Evolutionary conservation across 2,113 vertebrate genomes (phyloP), one percentile per base, ranked within the genome.

Genomic region (Anseranas semipalmata): DNA sequence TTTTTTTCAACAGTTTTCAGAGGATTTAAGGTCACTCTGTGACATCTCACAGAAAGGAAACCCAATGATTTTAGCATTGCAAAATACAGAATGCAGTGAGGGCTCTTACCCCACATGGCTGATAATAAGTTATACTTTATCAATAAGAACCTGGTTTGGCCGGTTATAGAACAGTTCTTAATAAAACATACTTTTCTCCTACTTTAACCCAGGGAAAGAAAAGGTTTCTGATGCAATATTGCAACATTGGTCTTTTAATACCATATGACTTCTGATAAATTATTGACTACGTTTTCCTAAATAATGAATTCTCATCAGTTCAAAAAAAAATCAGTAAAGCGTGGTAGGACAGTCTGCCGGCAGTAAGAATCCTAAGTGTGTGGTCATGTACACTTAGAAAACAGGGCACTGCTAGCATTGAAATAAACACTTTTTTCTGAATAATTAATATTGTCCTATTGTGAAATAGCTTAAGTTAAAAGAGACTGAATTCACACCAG

Each of bases 231-330:
- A 27, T 48, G 60, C 65, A 74, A 65, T 85, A 12, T 63, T 93
- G 52, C 63, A 93, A 80, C 72, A 28, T n/a, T 45, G 35, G 46
- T 67, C 50, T 87, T 94, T 93, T 94, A 93, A 93, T 88, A 84
- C 32, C 27, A 35, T 59, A 52, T 30, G 63, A 92, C 82, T 96
- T 71, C 50, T 63, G 72, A 93, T 97, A 93, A 96, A 96, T 95
- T 86, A 96, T 95, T 96, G 85, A 94, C 41, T 50, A 77, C 7
- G 20, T 93, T 91, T 96, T 94, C 80, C 72, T 91, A 92, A 93
- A 96, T 95, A 93, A 95, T 96, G 68, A 48, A 95, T 97, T 70
- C 7, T 84, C 37, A 77, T 83, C 79, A 52, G 60, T 63, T 90
- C 22, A 93, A 85, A 77, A 41, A 58, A 92, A 86, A 59, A 7